Base-by-base conservation (phyloP, 1,140 invertebrate species). In the Pristionchus pacificus region DNA sequence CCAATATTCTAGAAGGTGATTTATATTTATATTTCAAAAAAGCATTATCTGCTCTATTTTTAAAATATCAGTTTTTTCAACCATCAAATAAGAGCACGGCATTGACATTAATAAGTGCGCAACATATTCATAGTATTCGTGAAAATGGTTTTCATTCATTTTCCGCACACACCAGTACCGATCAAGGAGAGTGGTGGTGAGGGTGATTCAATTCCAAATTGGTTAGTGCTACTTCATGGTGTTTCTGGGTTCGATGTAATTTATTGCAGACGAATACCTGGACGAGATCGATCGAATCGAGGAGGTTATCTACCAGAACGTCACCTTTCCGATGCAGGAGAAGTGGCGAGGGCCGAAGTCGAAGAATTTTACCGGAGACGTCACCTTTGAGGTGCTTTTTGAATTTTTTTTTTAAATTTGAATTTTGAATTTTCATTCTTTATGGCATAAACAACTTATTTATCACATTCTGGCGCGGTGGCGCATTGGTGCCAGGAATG, bases 271-370 rank as follows among this genome's bases (percentile, higher is more conserved):
- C 1, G 69, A 78, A 62, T 72, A 81, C 63, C 60, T 80, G 58
- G 71, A 81, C 13, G 74, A 81, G 57, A 81, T 82, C 62, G 77
- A 78, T 70, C 65, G 55, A 24, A 62, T 82, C n/a, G 78, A 83
- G 62, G 59, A 64, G 14, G 77, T 77, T 38, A 66, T 82, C 19
- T 70, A 78, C 2, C 49, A 65, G 1, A 77, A 77, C 25, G 77
- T 83, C 2, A 63, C 71, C 1, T 77, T 80, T 30, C 70, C 71
- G 19, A 74, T 81, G 72, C 65, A 67, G 33, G 63, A 77, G 6
- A 60, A 63, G 29, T 82, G 80, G 77, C 32, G 64, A 55, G 59
- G 60, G n/a, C 73, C 78, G 33, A 49, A 24, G 30, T 81, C 79
- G 1, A 67, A 65, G 29, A 58, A 68, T 13, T 74, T 82, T 69